Evolutionary conservation across 2,113 vertebrate genomes (phyloP).

Genomic region (Nothoprocta pentlandii): DNA sequence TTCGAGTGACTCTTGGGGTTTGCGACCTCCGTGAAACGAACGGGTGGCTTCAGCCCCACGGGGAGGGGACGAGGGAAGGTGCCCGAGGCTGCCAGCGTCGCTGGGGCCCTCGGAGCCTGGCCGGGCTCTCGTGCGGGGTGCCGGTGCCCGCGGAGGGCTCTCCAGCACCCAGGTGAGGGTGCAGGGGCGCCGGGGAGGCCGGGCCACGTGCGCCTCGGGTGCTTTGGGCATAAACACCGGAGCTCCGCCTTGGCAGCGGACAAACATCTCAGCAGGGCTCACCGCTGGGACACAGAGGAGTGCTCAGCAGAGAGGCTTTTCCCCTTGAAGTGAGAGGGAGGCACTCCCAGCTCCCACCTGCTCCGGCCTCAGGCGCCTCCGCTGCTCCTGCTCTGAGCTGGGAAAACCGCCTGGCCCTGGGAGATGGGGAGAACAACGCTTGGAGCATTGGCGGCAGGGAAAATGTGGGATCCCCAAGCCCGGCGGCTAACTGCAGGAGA

Average conservation of each 20-base stretch:
- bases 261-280: background rate
- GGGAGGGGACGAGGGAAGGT: background rate
- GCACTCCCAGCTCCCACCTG: background rate
- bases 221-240: constrained; percentile 26
- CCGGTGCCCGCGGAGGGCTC: background rate
- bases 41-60: background rate
- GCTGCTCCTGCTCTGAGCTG: background rate
- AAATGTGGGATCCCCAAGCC: background rate
- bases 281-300: constrained; percentile 4
- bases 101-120: background rate
- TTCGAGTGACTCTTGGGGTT: background rate
- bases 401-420: background rate
- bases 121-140: background rate
- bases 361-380: background rate
- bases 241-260: background rate
- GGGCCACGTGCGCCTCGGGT: background rate
- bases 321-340: background rate
- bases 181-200: background rate
- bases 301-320: background rate
- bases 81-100: background rate
- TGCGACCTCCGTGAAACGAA: background rate
- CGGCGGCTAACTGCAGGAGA: background rate
- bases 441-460: background rate
- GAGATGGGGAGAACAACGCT: background rate
- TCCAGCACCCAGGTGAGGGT: background rate